These are phyloP conservation scores for Formicarius rufipectus DNA, from an alignment of 2,113 vertebrate genomes.

Conservation along the genomic window DNA sequence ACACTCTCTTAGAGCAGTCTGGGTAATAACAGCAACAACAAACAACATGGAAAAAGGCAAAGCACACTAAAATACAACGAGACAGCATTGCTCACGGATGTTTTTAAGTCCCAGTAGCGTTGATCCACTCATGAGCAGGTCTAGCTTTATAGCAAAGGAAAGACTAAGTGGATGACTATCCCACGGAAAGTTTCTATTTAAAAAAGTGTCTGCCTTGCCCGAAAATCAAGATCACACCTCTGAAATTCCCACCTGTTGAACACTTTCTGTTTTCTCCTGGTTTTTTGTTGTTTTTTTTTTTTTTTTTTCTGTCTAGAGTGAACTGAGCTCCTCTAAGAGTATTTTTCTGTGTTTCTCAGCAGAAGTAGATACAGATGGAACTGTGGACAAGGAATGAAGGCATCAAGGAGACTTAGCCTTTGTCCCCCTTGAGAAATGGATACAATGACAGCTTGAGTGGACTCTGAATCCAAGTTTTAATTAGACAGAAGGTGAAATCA, in stretches of 20 bases:
- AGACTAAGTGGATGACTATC: not conserved
- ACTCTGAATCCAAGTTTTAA: conserved; percentile 8
- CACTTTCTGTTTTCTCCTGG: not conserved
- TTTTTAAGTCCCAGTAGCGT: not conserved
- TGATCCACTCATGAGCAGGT: not conserved
- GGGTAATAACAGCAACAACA: not conserved
- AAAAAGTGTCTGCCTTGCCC: not conserved
- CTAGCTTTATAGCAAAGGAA: not conserved
- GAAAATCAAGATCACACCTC: not conserved
- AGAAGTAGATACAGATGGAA: not conserved
- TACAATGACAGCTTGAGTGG: not conserved
- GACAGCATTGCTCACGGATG: not conserved
- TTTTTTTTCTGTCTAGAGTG: not conserved
- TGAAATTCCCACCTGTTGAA: not conserved
- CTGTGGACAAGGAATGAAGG: not conserved
- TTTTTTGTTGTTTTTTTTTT: not conserved
- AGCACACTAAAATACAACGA: not conserved
- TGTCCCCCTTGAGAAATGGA: not conserved
- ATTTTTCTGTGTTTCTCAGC: not conserved
- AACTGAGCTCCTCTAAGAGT: not conserved
- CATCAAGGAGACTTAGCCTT: not conserved
- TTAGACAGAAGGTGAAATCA: conserved; percentile 22
- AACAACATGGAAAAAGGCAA: not conserved
- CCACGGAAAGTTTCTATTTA: not conserved
- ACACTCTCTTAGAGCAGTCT: not conserved